Conservation (phyloP, 2,888 invertebrate species). For the Synergus itoensis region DNA sequence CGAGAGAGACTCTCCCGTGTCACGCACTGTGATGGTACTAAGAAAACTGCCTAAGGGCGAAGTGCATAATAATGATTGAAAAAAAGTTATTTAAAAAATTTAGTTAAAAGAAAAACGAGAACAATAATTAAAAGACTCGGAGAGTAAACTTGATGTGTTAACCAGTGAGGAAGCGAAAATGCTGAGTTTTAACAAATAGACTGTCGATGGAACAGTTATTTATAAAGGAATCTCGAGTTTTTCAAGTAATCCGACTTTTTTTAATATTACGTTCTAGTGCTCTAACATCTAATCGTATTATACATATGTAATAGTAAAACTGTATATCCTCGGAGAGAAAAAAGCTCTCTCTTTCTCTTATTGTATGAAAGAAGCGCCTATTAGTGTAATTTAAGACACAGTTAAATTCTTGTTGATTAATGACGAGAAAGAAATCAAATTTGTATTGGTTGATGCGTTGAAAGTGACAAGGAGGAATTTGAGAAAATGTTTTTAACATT, state of each 20-base stretch:
- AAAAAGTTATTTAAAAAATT: constrained; percentile 43
- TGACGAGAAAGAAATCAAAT: constrained; percentile 23
- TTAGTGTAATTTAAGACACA: constrained; percentile 39
- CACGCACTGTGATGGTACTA: constrained; percentile 70
- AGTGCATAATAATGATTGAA: constrained; percentile 70
- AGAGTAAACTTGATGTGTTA: constrained; percentile 57
- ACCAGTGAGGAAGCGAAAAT: constrained; percentile 67
- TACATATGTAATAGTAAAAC: constrained; percentile 43
- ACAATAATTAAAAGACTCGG: constrained; percentile 34
- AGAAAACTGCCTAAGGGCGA: constrained; percentile 66
- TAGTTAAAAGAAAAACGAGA: constrained; percentile 24
- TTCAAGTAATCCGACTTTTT: constrained; percentile 66
- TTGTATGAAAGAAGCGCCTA: constrained; percentile 66
- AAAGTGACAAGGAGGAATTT: constrained; percentile 17
- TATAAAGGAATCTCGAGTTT: constrained; percentile 68
- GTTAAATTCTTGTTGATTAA: neutral
- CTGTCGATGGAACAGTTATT: constrained; percentile 66
- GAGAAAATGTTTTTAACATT: constrained; percentile 36
- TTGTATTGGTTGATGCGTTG: constrained; percentile 1
- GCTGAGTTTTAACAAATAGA: constrained; percentile 52
- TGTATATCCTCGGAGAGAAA: constrained; percentile 38
- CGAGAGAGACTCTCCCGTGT: constrained; percentile 51
- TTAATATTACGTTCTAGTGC: constrained; percentile 67
- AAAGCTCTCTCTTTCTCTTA: constrained; percentile 42
- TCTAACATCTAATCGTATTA: constrained; percentile 68